These are phyloP conservation scores for Heliocidaris erythrogramma DNA, from an alignment of 35 echinoderm and acorn worm genomes.

Conservation along the genomic window DNA sequence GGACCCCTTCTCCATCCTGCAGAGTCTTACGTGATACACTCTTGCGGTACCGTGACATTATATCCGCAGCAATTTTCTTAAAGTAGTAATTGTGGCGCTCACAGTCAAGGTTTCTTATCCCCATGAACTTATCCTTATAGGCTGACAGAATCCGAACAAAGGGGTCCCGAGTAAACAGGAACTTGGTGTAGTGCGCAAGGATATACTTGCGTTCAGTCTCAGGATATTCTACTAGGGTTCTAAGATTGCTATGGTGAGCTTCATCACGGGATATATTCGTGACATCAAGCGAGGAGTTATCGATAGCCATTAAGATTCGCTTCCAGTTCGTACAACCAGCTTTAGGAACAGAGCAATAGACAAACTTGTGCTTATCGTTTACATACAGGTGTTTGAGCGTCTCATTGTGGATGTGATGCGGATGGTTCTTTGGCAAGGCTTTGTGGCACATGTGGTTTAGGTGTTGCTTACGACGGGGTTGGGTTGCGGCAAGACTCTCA, in stretches of 20 bases:
- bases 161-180: slow-evolving; percentile 70
- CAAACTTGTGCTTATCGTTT: slow-evolving; percentile 33
- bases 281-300: slow-evolving; percentile 58
- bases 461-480: slow-evolving; percentile 27
- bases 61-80: slow-evolving; percentile 61
- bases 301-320: slow-evolving; percentile 72
- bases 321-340: slow-evolving; percentile 95
- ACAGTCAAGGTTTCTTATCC: slow-evolving; percentile 18
- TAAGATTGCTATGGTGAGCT: slow-evolving; percentile 58
- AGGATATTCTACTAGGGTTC: slow-evolving; percentile 47
- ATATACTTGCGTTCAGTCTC: slow-evolving; percentile 27
- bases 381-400: slow-evolving; percentile 34
- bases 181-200: slow-evolving; percentile 58
- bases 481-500: slow-evolving; percentile 42
- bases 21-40: slow-evolving; percentile 42
- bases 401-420: not conserved
- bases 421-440: not conserved
- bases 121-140: slow-evolving; percentile 68
- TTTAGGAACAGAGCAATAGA: slow-evolving; percentile 68
- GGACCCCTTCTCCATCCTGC: slow-evolving; percentile 57
- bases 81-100: slow-evolving; percentile 43
- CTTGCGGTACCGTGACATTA: slow-evolving; percentile 48
- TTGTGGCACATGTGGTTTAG: slow-evolving; percentile 29
- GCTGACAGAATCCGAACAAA: slow-evolving; percentile 72
- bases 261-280: slow-evolving; percentile 69